Conservation (phyloP, 2,888 invertebrate species). For the Epinotia bilunana region DNA sequence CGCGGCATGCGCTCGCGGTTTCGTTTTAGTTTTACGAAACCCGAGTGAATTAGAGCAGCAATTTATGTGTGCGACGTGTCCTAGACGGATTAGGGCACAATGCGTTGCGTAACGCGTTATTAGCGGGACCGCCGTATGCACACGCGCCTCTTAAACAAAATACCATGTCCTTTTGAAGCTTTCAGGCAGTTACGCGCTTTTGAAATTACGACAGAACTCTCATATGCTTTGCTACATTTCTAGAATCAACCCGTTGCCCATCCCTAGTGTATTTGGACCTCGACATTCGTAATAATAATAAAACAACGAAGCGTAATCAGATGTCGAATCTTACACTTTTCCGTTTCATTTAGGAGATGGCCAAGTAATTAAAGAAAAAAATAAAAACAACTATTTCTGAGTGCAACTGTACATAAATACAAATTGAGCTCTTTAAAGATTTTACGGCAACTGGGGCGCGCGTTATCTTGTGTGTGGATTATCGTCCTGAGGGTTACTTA, state of each 20-base stretch:
- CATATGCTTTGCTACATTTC: no score
- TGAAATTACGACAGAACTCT: not conserved
- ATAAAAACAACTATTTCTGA: no score
- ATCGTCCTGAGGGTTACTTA: conserved; percentile 24
- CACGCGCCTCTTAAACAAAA: conserved; percentile 13
- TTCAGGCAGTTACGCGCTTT: not conserved
- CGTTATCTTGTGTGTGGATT: conserved; percentile 12
- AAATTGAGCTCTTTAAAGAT: not conserved
- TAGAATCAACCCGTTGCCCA: no score
- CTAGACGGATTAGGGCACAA: conserved; percentile 66
- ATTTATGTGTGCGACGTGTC: conserved; percentile 77
- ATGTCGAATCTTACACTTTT: not conserved
- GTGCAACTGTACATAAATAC: no score
- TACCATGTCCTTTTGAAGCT: conserved; percentile 3
- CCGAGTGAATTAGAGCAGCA: conserved; percentile 79
- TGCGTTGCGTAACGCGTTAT: conserved; percentile 57
- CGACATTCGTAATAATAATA: no score
- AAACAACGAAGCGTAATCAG: not conserved
- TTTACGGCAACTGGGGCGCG: conserved; percentile 7
- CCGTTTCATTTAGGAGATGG: not conserved
- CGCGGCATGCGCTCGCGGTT: conserved; percentile 44
- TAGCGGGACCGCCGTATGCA: conserved; percentile 37
- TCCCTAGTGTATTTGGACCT: no score
- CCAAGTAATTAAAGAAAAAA: no score
- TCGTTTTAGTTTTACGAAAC: conserved; percentile 75